Conservation (phyloP, 64 coral and sea anemone species). For the Anthopleura sola region DNA sequence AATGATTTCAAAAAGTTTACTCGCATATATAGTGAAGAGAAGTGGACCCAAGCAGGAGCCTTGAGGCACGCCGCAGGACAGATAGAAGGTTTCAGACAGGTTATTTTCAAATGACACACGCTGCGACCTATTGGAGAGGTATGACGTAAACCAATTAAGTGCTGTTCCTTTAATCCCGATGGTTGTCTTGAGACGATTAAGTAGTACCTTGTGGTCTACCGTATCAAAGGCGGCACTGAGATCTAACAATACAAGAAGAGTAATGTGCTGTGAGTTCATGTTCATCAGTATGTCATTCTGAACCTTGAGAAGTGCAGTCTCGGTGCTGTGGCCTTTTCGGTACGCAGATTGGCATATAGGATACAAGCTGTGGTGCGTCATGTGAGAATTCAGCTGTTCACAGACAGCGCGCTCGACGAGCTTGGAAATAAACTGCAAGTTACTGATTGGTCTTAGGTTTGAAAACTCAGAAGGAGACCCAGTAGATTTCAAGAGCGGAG, state of each 20-base stretch:
- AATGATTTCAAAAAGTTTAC: background rate
- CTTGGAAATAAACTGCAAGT: no score
- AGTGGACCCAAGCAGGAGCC: conserved; percentile 13
- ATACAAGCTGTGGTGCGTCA: no score
- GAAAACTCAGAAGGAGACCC: no score
- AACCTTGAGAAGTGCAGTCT: background rate
- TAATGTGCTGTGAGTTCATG: background rate
- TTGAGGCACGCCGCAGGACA: background rate
- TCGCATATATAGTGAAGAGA: conserved; percentile 8
- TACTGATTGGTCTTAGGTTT: no score
- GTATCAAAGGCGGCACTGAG: background rate
- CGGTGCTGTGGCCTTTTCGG: background rate
- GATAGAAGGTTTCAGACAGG: background rate
- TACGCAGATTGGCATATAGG: no score
- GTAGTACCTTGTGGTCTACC: background rate
- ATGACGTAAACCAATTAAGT: background rate
- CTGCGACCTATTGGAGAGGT: background rate
- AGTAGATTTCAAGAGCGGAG: no score
- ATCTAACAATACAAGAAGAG: background rate
- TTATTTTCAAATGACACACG: background rate
- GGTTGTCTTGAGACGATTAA: background rate
- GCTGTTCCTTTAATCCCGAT: background rate
- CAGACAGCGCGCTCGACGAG: no score
- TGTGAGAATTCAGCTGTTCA: no score
- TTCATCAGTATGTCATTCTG: background rate